Evolutionary conservation across 2,888 invertebrate species (phyloP), one percentile per base, ranked within the genome.

Genomic region (Perithous albicinctus): DNA sequence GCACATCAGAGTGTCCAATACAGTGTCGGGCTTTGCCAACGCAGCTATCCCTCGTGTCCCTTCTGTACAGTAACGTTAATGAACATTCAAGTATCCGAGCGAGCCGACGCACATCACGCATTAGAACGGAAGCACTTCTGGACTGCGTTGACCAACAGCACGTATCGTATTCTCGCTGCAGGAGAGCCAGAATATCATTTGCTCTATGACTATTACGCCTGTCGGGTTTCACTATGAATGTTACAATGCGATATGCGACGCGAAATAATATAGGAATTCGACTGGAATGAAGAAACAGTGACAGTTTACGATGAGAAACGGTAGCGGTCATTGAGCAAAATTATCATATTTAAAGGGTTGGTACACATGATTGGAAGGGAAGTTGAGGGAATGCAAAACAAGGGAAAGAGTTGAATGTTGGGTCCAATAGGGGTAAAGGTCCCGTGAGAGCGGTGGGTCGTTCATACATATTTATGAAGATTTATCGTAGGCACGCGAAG

Each of bases 401-500:
- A n/a, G 41, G 54, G 32, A 56, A 64, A 20, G 48, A 67, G 32
- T 43, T 32, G 43, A 48, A 26, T 51, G 66, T 75, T 56, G 48
- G 70, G 59, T 76, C 72, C 77, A 78, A 66, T 54, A 72, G 80
- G 77, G 48, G 76, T 66, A 83, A 83, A 82, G 82, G 80, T 85
- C 86, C 85, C 82, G 81, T 78, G 82, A 82, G 85, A 83, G 73
- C 75, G 78, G 76, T 80, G 78, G 80, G 84, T 84, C 87, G 87
- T 88, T 89, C 89, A 89, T 89, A 88, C 87, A 89, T 88, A 88
- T 88, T 87, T 88, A 89, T 88, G 86, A 86, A 89, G 87, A 89
- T 88, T 87, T 89, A 89, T 89, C 85, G 87, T 85, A 87, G 87
- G 87, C 88, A 86, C 86, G 85, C 86, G 82, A 87, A 85, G 86